Evolutionary conservation across 2,888 invertebrate genomes (phyloP).

Genomic region (Lottia gigantea): DNA sequence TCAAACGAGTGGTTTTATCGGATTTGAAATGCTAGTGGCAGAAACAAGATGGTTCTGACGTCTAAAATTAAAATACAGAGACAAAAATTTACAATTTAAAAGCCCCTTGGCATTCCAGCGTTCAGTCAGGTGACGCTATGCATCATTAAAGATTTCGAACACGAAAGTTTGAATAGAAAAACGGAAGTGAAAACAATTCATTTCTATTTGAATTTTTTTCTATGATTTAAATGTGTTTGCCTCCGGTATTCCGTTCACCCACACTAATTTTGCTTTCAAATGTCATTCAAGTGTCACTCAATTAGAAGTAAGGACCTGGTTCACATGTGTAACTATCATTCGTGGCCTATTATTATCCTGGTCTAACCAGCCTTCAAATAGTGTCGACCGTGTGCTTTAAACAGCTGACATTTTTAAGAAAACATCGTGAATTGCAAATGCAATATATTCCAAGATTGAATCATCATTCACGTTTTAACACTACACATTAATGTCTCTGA

Average conservation of each 20-base stretch:
- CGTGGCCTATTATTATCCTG: too few relatives aligned
- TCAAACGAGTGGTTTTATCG: too few relatives aligned
- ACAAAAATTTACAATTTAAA: too few relatives aligned
- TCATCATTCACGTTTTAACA: too few relatives aligned
- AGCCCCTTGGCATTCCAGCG: neutral
- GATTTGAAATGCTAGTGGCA: too few relatives aligned
- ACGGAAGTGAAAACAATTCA: conserved; percentile 4
- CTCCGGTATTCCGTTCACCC: neutral
- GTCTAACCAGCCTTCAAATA: too few relatives aligned
- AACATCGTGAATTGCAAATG: too few relatives aligned
- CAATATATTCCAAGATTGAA: too few relatives aligned
- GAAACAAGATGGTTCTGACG: neutral
- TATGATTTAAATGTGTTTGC: neutral
- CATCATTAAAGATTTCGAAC: neutral
- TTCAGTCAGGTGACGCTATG: neutral
- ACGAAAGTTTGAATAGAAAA: neutral
- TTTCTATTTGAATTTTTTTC: neutral
- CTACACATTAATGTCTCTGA: too few relatives aligned
- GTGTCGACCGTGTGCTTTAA: too few relatives aligned
- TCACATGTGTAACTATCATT: neutral
- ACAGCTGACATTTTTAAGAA: too few relatives aligned
- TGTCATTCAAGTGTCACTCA: conserved; percentile 5
- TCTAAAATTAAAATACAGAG: neutral
- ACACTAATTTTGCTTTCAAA: neutral
- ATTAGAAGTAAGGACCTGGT: neutral